These are phyloP conservation scores for Drosophila biarmipes DNA, from an alignment of 1,140 invertebrate species.

Conservation along the genomic window DNA sequence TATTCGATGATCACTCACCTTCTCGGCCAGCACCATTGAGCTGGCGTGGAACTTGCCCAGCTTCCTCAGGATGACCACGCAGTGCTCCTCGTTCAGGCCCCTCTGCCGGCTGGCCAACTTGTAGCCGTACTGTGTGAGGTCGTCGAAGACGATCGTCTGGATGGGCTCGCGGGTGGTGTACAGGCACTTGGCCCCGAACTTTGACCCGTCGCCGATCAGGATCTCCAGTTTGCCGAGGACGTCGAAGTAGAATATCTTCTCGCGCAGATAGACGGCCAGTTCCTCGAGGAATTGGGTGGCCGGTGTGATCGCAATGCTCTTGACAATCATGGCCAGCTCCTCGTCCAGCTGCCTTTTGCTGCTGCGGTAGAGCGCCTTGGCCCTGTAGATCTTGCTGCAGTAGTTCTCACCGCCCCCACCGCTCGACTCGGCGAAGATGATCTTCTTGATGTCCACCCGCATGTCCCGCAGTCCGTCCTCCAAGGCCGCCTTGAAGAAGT, in stretches of 20 bases:
- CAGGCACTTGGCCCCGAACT: constrained; percentile 77
- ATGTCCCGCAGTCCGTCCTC: constrained; percentile 76
- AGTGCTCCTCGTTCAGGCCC: constrained; percentile 80
- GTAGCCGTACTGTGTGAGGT: constrained; percentile 79
- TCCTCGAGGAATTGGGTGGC: constrained; percentile 82
- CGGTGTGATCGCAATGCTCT: constrained; percentile 78
- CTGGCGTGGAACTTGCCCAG: constrained; percentile 80
- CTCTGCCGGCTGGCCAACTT: constrained; percentile 75
- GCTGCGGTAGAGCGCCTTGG: constrained; percentile 63
- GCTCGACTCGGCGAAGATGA: constrained; percentile 69
- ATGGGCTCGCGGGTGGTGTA: constrained; percentile 76
- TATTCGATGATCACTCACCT: constrained; percentile 40
- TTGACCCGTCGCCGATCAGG: constrained; percentile 68
- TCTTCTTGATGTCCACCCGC: constrained; percentile 76
- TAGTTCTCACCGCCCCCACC: constrained; percentile 79
- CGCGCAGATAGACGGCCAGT: constrained; percentile 73
- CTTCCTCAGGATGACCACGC: constrained; percentile 69
- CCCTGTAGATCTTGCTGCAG: constrained; percentile 81
- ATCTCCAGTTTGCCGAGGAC: constrained; percentile 77
- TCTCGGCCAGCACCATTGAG: constrained; percentile 75
- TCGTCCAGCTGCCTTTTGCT: constrained; percentile 76
- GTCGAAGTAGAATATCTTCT: constrained; percentile 82
- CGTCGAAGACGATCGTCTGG: constrained; percentile 83
- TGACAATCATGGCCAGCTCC: constrained; percentile 76
- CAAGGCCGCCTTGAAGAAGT: constrained; percentile 76